Conservation (phyloP, 2,797 vertebrate species). For the Sebastes itinus region DNA sequence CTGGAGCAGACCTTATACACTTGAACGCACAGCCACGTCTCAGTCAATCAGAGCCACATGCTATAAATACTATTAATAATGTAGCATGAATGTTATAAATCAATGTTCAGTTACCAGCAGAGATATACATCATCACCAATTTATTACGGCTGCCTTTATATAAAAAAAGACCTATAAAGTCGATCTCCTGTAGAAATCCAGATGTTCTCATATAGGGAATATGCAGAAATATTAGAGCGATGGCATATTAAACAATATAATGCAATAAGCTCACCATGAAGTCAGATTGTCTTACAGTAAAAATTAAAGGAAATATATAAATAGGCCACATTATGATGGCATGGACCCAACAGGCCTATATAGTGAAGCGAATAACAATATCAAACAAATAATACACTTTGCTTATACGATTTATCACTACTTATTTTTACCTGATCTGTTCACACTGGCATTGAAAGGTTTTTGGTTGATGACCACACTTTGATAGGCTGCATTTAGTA, state of each 20-base stretch:
- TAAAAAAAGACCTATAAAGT: constrained; percentile 19
- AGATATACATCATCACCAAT: constrained; percentile 35
- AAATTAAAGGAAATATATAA: neutral
- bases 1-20: neutral
- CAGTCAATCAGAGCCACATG: neutral
- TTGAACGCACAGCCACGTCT: neutral
- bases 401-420: neutral
- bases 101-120: constrained; percentile 6
- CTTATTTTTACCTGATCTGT: neutral
- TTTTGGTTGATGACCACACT: neutral
- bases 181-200: constrained; percentile 17
- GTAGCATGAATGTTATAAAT: constrained; percentile 31
- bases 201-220: constrained; percentile 28
- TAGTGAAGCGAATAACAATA: neutral
- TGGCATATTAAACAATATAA: neutral
- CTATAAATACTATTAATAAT: constrained; percentile 3
- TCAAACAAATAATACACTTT: neutral
- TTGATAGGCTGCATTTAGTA: neutral
- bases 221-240: constrained; percentile 3
- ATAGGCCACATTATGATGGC: neutral
- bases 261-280: neutral
- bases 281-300: neutral
- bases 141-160: constrained; percentile 8
- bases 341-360: neutral
- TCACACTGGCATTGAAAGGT: neutral